phyloP scores from a whole-genome alignment of 2,797 vertebrate species.

The Myotis planiceps region DNA sequence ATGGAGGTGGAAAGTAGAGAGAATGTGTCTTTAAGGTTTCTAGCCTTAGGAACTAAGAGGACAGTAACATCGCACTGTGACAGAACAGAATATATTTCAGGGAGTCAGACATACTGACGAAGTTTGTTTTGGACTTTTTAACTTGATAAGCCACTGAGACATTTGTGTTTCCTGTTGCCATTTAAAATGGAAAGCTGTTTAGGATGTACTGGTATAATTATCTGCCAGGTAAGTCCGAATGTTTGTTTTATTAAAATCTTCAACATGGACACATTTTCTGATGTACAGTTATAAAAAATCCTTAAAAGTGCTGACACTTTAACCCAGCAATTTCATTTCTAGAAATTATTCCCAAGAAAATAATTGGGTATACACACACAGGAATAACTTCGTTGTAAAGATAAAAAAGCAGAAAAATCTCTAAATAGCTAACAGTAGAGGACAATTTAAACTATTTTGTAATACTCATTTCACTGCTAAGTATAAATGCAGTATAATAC shows the following conservation, averaged over 20 bases:
- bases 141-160: background rate
- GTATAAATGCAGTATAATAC: background rate
- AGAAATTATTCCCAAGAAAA: constrained; percentile 27
- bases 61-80: background rate
- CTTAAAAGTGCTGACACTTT: constrained; percentile 30
- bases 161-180: constrained; percentile 14
- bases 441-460: constrained; percentile 5
- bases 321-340: constrained; percentile 30
- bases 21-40: background rate
- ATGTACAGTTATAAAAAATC: background rate
- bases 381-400: background rate
- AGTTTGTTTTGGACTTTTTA: constrained; percentile 13
- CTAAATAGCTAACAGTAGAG: constrained; percentile 8
- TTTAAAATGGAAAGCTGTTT: constrained; percentile 22
- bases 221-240: constrained; percentile 8
- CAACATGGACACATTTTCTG: constrained; percentile 12
- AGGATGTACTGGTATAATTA: constrained; percentile 26
- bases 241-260: constrained; percentile 46
- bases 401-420: constrained; percentile 10
- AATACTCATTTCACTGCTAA: constrained; percentile 34
- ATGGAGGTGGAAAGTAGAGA: background rate
- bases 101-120: background rate
- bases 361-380: background rate
- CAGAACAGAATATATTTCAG: background rate
- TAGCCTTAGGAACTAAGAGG: background rate